Base-by-base conservation (phyloP, 2,888 invertebrate species). In the Platynereis dumerilii region DNA sequence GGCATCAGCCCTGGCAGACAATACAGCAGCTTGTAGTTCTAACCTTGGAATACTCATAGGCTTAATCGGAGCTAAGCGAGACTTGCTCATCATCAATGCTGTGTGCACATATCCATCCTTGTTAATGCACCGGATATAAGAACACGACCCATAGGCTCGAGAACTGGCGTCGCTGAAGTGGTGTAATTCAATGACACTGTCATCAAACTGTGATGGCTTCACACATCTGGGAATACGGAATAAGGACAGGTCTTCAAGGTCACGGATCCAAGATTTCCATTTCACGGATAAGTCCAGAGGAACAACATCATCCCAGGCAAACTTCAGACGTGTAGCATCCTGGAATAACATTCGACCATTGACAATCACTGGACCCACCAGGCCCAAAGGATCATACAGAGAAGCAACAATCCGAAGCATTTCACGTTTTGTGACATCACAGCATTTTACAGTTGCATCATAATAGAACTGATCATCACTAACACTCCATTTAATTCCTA, bases 231-330 rank as follows among this genome's bases (percentile, higher is more conserved):
- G 42, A 20, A 64, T 60, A 20, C 42, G 34, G n/a, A 59, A 17
- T 20, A 59, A 27, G 12, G 26, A 26, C 15, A 64, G 29, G 7
- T 17, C 39, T 20, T 12, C 15, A 12, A 34, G 42, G 0, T 64
- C 54, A 12, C 17, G 15, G 24, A 59, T 54, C 74, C 72, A 74
- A 1, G 48, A 24, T 39, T 57, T 34, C 73, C 74, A 76, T 62
- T 55, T 64, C 0, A n/a, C 10, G 20, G 7, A 7, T n/a, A 70
- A 27, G 5, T 24, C 10, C 1, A 72, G 70, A 10, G 72, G 64
- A 10, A 74, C 17, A 7, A 72, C 69, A 29, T 63, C 69, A 56
- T 74, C 74, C 74, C 75, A 76, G 45, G 64, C 69, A 0, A 28
- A 17, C 15, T n/a, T n/a, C n/a, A n/a, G n/a, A n/a, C n/a, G n/a